Percentiles rank a stretch among this genome's conserved stretches.
phyloP scores from a whole-genome alignment of 2,797 vertebrate species.

The Sorex maritimensis region DNA sequence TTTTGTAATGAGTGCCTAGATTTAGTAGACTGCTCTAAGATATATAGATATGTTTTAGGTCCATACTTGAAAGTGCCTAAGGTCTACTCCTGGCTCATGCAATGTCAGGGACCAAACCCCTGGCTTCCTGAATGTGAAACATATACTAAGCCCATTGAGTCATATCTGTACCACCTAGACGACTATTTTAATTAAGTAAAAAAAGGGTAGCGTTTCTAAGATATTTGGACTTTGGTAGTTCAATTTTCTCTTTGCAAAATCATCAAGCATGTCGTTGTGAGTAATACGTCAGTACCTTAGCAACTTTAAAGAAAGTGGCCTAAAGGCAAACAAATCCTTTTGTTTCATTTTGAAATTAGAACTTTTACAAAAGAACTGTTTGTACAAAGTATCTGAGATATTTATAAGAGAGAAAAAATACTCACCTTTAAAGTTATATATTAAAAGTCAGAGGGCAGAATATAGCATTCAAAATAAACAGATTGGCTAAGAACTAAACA shows the following conservation, averaged over 20 bases:
- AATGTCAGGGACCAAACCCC: too few relatives aligned
- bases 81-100: too few relatives aligned
- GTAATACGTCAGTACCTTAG: background rate
- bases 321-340: background rate
- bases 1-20: background rate
- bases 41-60: background rate
- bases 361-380: background rate
- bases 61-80: too few relatives aligned
- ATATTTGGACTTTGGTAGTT: background rate
- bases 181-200: background rate
- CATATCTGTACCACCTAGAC: too few relatives aligned
- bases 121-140: too few relatives aligned
- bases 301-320: background rate
- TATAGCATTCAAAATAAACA: background rate
- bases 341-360: constrained; percentile 8
- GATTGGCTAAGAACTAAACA: background rate
- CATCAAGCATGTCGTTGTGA: background rate
- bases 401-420: background rate
- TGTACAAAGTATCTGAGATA: background rate
- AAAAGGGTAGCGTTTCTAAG: background rate
- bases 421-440: background rate
- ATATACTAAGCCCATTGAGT: too few relatives aligned
- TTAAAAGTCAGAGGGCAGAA: background rate
- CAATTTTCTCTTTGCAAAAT: background rate
- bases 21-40: background rate